Base-by-base conservation (phyloP, 2,888 invertebrate species). In the Papilio gigon region DNA sequence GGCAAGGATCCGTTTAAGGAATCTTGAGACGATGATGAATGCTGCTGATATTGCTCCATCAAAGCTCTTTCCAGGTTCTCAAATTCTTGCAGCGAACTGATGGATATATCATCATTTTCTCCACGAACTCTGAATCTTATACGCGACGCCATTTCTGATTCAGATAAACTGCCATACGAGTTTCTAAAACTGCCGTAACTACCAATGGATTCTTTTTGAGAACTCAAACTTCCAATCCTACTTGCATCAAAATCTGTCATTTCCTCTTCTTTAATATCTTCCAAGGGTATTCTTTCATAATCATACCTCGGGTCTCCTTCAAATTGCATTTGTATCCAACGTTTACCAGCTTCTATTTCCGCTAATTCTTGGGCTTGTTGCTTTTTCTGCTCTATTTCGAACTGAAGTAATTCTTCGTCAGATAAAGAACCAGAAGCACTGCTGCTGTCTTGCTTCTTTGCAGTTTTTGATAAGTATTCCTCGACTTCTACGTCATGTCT, bases 241-340 rank as follows among this genome's bases (percentile, higher is more conserved):
- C 95, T 95, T 33, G 94, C 96, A 82, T 97, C 96, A 80, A 97
- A 96, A 80, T 97, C 97, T 63, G 97, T 96, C 80, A 95, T 94
- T 88, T 98, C 98, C 86, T 98, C 98, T 84, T 97, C 97, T 87
- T 97, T 97, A 53, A 97, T 98, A 78, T 98, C 98, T 89, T 98
- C 98, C 47, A 98, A 86, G 4, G 97, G 95, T 17, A 97, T 95
- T 70, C 97, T 93, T 78, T 97, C 96, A 73, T 96, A 95, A 73
- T 97, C 97, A 82, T 97, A 95, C 56, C 94, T 92, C 75, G 95
- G 93, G 77, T 95, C 95, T 59, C 95, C 95, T 85, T 96, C 96
- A 81, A 96, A 95, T 75, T 97, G 97, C 95, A 97, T 97, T 87
- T 97, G 97, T 65, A 97, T 95, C 97, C 97, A 97, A 70, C 96